Percentiles rank a stretch among this genome's conserved stretches.
Conservation (phyloP, 2,888 invertebrate species). For the Pelosia muscerda region DNA sequence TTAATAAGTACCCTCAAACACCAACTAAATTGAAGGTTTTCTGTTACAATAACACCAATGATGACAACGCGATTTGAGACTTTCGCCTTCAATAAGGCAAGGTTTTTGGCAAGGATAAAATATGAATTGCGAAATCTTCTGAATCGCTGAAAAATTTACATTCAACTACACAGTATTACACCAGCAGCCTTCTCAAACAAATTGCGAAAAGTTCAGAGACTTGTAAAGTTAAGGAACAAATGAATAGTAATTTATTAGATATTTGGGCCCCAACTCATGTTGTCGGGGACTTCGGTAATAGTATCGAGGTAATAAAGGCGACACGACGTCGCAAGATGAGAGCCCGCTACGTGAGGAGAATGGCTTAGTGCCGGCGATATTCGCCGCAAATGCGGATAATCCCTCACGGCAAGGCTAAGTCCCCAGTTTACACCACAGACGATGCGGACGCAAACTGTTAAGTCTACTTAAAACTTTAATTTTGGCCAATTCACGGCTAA, state of each 20-base stretch:
- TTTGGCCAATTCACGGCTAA: conserved; percentile 36
- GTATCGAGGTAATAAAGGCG: conserved; percentile 80
- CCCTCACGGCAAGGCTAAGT: conserved; percentile 69
- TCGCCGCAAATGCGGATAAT: conserved; percentile 74
- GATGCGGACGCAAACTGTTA: conserved; percentile 52
- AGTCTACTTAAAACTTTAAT: conserved; percentile 53
- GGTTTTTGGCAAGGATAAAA: background rate
- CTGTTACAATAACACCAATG: background rate
- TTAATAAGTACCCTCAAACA: background rate
- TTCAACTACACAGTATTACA: background rate
- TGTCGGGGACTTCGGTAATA: conserved; percentile 65
- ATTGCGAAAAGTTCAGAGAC: conserved; percentile 28
- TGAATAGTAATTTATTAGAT: conserved; percentile 54
- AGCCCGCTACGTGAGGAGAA: conserved; percentile 78
- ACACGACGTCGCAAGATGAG: conserved; percentile 78
- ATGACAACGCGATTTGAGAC: background rate
- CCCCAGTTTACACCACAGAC: conserved; percentile 68
- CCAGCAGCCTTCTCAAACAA: conserved; percentile 11
- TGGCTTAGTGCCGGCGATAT: conserved; percentile 58
- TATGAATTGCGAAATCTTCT: background rate
- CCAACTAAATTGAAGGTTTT: background rate
- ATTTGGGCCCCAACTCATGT: conserved; percentile 62
- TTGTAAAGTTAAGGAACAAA: conserved; percentile 39
- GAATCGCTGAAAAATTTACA: background rate
- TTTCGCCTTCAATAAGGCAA: background rate